These are phyloP conservation scores for Cheilosia soror DNA, from an alignment of 2,888 invertebrate species.

Conservation along the genomic window DNA sequence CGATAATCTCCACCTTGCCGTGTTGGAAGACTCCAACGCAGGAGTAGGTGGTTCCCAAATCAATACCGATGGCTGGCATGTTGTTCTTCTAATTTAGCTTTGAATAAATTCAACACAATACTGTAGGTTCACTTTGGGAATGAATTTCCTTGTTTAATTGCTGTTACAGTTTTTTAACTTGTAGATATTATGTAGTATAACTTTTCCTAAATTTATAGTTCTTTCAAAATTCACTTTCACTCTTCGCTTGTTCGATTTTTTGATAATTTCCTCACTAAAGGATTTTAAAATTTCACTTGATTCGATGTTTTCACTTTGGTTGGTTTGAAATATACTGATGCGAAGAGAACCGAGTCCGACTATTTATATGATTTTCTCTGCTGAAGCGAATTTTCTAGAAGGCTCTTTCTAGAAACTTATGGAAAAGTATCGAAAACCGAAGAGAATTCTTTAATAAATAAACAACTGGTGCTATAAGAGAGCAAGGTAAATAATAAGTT, in stretches of 20 bases:
- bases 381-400: conserved; percentile 54
- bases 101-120: too few relatives aligned
- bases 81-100: conserved; percentile 76
- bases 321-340: conserved; percentile 28
- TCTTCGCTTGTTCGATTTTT: neutral
- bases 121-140: neutral
- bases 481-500: neutral
- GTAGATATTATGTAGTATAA: neutral
- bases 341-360: conserved; percentile 12
- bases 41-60: conserved; percentile 93
- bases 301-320: neutral
- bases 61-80: conserved; percentile 89
- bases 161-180: too few relatives aligned
- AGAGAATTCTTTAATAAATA: neutral
- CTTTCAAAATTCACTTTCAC: neutral
- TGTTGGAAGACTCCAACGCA: conserved; percentile 91
- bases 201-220: neutral
- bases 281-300: neutral
- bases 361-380: conserved; percentile 63
- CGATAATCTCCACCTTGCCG: conserved; percentile 91
- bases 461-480: neutral
- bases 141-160: neutral
- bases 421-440: conserved; percentile 26
- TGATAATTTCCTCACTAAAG: neutral
- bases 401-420: conserved; percentile 11